Percentiles rank a stretch among this genome's conserved stretches.
Conservation (phyloP, 2,888 invertebrate genomes). For the Hybos culiciformis region DNA sequence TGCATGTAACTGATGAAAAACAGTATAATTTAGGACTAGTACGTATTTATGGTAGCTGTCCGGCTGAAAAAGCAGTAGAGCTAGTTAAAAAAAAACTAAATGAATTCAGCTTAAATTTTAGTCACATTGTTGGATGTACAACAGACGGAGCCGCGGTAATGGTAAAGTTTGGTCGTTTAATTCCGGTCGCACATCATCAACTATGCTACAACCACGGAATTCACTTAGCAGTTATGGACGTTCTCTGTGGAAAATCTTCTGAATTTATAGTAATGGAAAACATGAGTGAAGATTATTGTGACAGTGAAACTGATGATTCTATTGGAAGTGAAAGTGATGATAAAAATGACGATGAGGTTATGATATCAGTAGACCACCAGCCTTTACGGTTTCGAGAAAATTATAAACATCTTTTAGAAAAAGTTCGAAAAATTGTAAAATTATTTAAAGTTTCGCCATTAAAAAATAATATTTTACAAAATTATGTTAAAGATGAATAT, state of each 20-base stretch:
- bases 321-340: too few relatives aligned
- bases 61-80: not conserved
- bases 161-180: not conserved
- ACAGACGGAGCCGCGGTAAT: not conserved
- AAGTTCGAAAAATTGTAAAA: too few relatives aligned
- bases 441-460: too few relatives aligned
- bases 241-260: not conserved
- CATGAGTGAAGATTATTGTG: too few relatives aligned
- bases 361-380: too few relatives aligned
- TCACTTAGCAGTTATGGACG: not conserved
- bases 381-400: too few relatives aligned
- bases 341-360: too few relatives aligned
- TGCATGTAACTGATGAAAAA: not conserved
- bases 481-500: too few relatives aligned
- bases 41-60: not conserved
- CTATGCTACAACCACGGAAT: not conserved
- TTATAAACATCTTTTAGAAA: too few relatives aligned
- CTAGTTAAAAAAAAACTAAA: not conserved
- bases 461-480: too few relatives aligned
- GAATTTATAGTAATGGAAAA: too few relatives aligned
- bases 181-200: not conserved
- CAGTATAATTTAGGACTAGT: not conserved
- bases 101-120: not conserved
- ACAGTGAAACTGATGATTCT: too few relatives aligned
- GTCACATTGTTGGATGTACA: not conserved